Percentiles rank a stretch among this genome's conserved stretches.
Evolutionary conservation across 2,888 invertebrate genomes (phyloP).

Genomic region (Lithophane semibrunnea): DNA sequence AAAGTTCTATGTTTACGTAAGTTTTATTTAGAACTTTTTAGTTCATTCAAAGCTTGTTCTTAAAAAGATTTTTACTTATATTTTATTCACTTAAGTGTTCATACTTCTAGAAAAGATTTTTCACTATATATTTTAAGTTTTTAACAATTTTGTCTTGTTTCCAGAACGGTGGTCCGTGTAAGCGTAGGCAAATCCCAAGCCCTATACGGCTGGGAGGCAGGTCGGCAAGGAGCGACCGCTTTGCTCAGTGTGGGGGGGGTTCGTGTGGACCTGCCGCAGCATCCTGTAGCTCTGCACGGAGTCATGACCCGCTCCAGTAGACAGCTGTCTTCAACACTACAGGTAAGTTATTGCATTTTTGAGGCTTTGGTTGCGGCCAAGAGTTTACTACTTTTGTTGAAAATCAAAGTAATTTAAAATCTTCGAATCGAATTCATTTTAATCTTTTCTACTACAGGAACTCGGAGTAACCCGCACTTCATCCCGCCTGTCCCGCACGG

Average conservation of each 20-base stretch:
- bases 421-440: no score
- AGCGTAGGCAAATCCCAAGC: conserved; percentile 98
- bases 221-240: conserved; percentile 93
- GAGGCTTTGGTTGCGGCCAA: no score
- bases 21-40: no score
- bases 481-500: conserved; percentile 93
- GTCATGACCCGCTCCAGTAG: conserved; percentile 99
- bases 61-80: no score
- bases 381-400: no score
- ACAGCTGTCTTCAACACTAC: conserved; percentile 97
- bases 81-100: no score
- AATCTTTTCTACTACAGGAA: conserved; percentile 84
- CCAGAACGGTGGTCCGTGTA: conserved; percentile 97
- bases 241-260: conserved; percentile 97
- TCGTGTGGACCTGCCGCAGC: conserved; percentile 98
- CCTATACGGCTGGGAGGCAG: conserved; percentile 95
- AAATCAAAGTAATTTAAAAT: no score
- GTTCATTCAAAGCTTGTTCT: no score
- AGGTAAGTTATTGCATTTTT: conserved; percentile 82
- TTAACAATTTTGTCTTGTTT: not conserved
- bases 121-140: no score
- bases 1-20: no score
- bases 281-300: conserved; percentile 99
- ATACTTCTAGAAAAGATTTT: no score
- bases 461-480: conserved; percentile 95